Evolutionary conservation across 1,140 invertebrate genomes (phyloP).

Genomic region (Cherax destructor): DNA sequence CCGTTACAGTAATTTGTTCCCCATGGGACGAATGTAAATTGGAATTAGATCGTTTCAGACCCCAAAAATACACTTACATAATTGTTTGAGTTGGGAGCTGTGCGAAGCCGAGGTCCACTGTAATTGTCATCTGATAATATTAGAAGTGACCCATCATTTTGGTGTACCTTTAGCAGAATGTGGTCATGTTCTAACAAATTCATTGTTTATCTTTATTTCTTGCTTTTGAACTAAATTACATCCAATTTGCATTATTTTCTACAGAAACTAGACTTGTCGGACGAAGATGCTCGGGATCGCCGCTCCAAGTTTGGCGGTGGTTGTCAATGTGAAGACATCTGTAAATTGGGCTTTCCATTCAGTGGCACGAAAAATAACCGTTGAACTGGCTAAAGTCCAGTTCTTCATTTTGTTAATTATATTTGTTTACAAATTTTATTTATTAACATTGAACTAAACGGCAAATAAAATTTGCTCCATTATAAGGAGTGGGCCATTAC

Average conservation of each 20-base stretch:
- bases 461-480: not conserved
- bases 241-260: slow-evolving; percentile 35
- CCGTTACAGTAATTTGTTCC: too few species aligned
- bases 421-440: slow-evolving; percentile 4
- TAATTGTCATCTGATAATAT: too few species aligned
- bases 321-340: slow-evolving; percentile 95
- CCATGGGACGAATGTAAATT: too few species aligned
- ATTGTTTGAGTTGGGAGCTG: too few species aligned
- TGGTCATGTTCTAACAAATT: too few species aligned
- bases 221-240: too few species aligned
- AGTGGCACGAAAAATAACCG: slow-evolving; percentile 88
- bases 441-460: not conserved
- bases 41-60: too few species aligned
- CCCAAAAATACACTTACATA: too few species aligned
- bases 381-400: slow-evolving; percentile 5
- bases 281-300: slow-evolving; percentile 90
- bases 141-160: too few species aligned
- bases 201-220: too few species aligned
- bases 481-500: not conserved
- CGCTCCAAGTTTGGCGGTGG: slow-evolving; percentile 91
- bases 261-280: slow-evolving; percentile 85
- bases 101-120: too few species aligned
- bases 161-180: too few species aligned
- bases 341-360: slow-evolving; percentile 97
- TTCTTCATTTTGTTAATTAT: not conserved